Percentiles rank a stretch among this genome's conserved stretches.
Evolutionary conservation across 2,888 invertebrate genomes (phyloP).

Genomic region (Merodon equestris): DNA sequence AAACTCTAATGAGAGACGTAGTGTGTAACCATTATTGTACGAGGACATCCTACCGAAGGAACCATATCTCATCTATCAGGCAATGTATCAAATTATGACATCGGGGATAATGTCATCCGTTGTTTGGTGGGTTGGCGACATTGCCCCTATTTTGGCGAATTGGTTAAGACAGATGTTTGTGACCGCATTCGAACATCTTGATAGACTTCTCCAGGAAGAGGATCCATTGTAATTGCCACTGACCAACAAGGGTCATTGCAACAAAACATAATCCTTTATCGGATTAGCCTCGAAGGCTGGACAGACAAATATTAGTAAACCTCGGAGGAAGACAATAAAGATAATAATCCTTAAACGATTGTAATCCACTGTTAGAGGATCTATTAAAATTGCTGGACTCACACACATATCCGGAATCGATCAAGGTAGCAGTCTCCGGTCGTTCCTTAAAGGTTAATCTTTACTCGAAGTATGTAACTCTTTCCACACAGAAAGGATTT

Average conservation of each 20-base stretch:
- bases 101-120: constrained; percentile 27
- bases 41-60: constrained; percentile 26
- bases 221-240: constrained; percentile 5
- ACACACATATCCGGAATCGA: constrained; percentile 4
- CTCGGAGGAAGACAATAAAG: constrained; percentile 58
- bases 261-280: constrained; percentile 61
- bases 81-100: constrained; percentile 61
- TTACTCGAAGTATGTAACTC: constrained; percentile 35
- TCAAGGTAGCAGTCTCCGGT: constrained; percentile 16
- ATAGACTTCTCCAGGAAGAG: constrained; percentile 23
- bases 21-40: too few species aligned
- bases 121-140: constrained; percentile 31
- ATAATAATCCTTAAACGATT: constrained; percentile 65
- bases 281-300: constrained; percentile 58
- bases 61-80: constrained; percentile 35
- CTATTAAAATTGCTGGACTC: constrained; percentile 52
- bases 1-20: constrained; percentile 57
- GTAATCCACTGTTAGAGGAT: constrained; percentile 62
- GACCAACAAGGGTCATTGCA: constrained; percentile 39
- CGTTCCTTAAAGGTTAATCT: constrained; percentile 45
- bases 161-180: constrained; percentile 44
- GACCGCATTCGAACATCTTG: constrained; percentile 30
- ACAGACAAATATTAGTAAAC: constrained; percentile 66
- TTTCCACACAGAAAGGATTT: constrained; percentile 46
- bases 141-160: constrained; percentile 34